phyloP scores from a whole-genome alignment of 2,888 invertebrate genomes.

The Aphrophora alni region DNA sequence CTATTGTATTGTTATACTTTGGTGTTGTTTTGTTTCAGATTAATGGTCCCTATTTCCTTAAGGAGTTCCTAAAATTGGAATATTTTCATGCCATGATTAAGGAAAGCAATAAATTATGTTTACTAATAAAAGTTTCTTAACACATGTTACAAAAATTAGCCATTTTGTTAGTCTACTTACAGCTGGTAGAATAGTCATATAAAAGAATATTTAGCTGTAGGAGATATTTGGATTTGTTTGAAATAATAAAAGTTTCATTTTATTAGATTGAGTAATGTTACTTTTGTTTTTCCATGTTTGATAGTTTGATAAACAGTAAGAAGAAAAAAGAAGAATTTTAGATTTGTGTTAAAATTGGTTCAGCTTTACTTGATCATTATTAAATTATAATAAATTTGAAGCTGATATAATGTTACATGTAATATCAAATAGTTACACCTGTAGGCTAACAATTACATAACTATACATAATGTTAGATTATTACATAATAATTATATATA shows the following conservation, averaged over 20 bases:
- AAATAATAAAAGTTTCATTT: background rate
- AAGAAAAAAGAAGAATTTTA: too few relatives aligned
- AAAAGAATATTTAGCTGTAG: background rate
- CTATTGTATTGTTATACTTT: background rate
- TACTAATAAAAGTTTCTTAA: background rate
- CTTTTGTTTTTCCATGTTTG: too few relatives aligned
- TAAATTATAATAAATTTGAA: too few relatives aligned
- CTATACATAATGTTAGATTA: too few relatives aligned
- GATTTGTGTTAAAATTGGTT: too few relatives aligned
- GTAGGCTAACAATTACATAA: too few relatives aligned
- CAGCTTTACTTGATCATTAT: too few relatives aligned
- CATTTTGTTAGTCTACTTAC: background rate
- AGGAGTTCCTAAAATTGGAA: background rate
- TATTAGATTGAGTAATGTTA: background rate
- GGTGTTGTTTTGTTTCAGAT: constrained; percentile 13
- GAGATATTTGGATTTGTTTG: background rate
- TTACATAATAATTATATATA: too few relatives aligned
- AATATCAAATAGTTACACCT: too few relatives aligned
- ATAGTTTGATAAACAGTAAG: too few relatives aligned
- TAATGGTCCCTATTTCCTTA: background rate
- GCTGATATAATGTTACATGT: too few relatives aligned
- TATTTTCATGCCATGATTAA: background rate
- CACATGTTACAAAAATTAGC: background rate
- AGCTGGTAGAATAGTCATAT: background rate
- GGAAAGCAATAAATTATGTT: background rate